Percentiles rank a stretch among this genome's conserved stretches.
phyloP scores from a whole-genome alignment of 2,113 vertebrate species.

The Anguilla japonica region DNA sequence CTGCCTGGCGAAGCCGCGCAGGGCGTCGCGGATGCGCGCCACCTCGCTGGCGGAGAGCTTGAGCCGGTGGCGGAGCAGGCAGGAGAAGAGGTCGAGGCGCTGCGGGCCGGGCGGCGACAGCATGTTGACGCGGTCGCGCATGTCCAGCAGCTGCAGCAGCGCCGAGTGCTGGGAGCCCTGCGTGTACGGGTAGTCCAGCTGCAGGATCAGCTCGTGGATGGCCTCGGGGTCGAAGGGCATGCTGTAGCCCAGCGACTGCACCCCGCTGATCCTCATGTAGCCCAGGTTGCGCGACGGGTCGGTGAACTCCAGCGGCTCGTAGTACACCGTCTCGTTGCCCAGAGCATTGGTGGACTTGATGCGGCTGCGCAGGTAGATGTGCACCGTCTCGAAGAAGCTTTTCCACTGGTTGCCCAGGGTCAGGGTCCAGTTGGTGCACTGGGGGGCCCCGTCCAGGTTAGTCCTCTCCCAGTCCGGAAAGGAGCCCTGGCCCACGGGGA shows the following conservation, averaged over 20 bases:
- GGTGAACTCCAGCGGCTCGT: constrained; percentile 77
- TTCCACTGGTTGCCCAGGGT: constrained; percentile 94
- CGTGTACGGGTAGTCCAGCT: constrained; percentile 95
- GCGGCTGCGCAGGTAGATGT: constrained; percentile 93
- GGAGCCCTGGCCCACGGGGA: constrained; percentile 84
- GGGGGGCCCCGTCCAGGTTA: constrained; percentile 82
- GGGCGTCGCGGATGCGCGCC: constrained; percentile 85
- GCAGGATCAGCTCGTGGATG: constrained; percentile 94
- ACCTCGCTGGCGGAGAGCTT: constrained; percentile 92
- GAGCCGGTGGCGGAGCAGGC: constrained; percentile 91
- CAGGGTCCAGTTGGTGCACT: constrained; percentile 97
- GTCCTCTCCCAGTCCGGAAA: constrained; percentile 94
- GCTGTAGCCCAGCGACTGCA: constrained; percentile 95
- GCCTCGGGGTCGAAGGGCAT: constrained; percentile 94
- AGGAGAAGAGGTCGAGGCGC: constrained; percentile 90
- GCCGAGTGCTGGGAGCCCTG: constrained; percentile 95
- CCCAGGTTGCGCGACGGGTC: constrained; percentile 84
- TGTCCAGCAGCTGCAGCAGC: constrained; percentile 91
- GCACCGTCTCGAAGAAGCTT: constrained; percentile 97
- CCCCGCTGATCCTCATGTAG: constrained; percentile 94
- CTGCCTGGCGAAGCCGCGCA: constrained; percentile 84
- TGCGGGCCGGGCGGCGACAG: constrained; percentile 87
- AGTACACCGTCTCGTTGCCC: constrained; percentile 78
- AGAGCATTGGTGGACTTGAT: constrained; percentile 76
- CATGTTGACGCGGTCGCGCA: constrained; percentile 90